Conservation (phyloP, 2,113 vertebrate species). For the Fulica atra region DNA sequence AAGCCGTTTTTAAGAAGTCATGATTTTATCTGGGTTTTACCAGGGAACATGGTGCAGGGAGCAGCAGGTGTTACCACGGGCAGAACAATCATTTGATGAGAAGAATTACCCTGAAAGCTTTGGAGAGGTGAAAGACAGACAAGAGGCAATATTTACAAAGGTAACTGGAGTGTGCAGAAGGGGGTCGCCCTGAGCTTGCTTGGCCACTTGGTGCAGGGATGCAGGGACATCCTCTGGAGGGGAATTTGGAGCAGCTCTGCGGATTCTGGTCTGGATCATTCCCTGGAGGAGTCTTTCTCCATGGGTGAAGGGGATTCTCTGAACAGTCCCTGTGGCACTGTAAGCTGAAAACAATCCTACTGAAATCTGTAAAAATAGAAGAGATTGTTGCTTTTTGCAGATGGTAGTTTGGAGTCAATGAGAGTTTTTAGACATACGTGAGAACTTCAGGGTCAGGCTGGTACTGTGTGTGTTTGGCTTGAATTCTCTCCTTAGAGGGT, state of each 20-base stretch:
- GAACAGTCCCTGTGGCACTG: neutral
- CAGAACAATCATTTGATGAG: neutral
- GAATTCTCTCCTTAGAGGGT: neutral
- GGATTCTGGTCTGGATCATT: neutral
- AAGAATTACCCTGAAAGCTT: neutral
- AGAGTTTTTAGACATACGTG: neutral
- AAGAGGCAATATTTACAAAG: neutral
- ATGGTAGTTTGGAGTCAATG: neutral
- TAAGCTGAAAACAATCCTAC: neutral
- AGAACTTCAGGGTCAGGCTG: conserved; percentile 10
- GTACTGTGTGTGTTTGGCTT: neutral
- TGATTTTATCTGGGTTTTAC: neutral
- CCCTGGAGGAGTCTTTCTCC: neutral
- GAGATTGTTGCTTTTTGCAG: neutral
- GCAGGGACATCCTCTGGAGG: neutral
- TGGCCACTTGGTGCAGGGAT: neutral
- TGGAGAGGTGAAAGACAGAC: neutral
- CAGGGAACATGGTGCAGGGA: neutral
- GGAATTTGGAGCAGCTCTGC: neutral
- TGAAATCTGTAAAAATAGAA: neutral
- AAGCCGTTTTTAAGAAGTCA: neutral
- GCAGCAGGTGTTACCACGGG: neutral
- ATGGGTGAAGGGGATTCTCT: neutral
- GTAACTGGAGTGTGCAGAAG: neutral
- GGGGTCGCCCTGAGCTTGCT: neutral